A percentile compares a stretch with the other conserved stretches of the same genome.
Conservation (phyloP, 1,140 invertebrate genomes). For the Drosophila insularis region DNA sequence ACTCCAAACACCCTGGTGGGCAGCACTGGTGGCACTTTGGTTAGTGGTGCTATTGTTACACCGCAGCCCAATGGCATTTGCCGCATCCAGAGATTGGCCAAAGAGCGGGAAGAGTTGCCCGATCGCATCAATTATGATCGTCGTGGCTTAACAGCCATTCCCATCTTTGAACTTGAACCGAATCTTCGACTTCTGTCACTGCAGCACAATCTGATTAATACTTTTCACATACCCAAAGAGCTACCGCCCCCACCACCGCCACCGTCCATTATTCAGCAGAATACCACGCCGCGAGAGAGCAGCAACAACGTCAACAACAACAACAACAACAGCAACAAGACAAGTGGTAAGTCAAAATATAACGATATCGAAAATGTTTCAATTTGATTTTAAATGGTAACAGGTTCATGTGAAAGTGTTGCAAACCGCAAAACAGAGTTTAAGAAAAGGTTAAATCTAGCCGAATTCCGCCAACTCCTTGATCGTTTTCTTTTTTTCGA, state of each 20-base stretch:
- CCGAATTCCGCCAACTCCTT: not conserved
- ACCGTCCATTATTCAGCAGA: constrained; percentile 21
- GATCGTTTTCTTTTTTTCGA: not conserved
- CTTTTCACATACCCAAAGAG: constrained; percentile 84
- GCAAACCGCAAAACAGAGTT: not conserved
- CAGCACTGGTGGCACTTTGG: constrained; percentile 70
- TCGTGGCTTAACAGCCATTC: constrained; percentile 89
- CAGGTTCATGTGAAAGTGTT: not conserved
- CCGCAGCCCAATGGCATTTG: constrained; percentile 81
- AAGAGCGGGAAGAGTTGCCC: constrained; percentile 89
- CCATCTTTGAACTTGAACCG: constrained; percentile 90
- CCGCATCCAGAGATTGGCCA: constrained; percentile 86
- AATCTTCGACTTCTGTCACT: constrained; percentile 92
- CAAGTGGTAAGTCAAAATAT: not conserved
- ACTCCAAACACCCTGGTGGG: constrained; percentile 58
- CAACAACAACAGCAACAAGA: not conserved
- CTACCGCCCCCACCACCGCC: constrained; percentile 31
- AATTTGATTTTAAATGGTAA: not conserved
- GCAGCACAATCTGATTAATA: constrained; percentile 94
- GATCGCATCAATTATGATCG: constrained; percentile 91
- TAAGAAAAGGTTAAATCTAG: not conserved
- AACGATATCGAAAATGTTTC: not conserved
- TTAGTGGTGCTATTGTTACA: constrained; percentile 72
- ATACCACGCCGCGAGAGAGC: constrained; percentile 40
- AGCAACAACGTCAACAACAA: constrained; percentile 32